phyloP scores from a whole-genome alignment of 2,797 vertebrate species.

The Centroberyx gerrardi region DNA sequence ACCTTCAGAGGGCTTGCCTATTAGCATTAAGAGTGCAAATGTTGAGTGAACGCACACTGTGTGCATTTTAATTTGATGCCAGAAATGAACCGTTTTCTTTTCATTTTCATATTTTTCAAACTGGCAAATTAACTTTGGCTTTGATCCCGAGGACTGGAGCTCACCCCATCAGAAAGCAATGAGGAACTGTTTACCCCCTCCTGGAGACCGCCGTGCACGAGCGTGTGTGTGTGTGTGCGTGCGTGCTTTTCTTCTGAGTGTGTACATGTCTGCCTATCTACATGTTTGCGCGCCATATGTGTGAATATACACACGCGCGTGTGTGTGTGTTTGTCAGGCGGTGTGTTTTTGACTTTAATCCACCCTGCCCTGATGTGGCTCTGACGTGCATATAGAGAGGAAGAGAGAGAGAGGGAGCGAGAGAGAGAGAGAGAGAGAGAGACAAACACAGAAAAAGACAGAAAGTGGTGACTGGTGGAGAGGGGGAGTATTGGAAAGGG shows the following conservation, averaged over 20 bases:
- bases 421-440: constrained; percentile 21
- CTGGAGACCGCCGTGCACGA: constrained; percentile 28
- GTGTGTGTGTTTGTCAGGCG: constrained; percentile 26
- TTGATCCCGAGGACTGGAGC: constrained; percentile 59
- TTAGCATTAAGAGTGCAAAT: constrained; percentile 48
- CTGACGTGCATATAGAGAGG: constrained; percentile 10
- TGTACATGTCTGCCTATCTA: constrained; percentile 2
- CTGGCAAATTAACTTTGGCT: constrained; percentile 61
- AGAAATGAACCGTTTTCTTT: constrained; percentile 60
- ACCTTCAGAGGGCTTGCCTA: constrained; percentile 49
- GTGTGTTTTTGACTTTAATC: constrained; percentile 32
- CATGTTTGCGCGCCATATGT: not conserved
- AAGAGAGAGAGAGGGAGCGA: not conserved
- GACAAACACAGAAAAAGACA: constrained; percentile 27
- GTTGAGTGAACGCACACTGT: constrained; percentile 48
- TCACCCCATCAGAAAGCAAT: constrained; percentile 51
- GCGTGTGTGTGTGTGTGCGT: constrained; percentile 30
- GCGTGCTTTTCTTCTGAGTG: constrained; percentile 10
- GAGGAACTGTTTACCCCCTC: constrained; percentile 60
- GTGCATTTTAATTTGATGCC: constrained; percentile 46
- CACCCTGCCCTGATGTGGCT: constrained; percentile 32
- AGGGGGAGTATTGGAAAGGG: constrained; percentile 18
- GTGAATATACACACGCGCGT: not conserved
- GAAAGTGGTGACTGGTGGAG: constrained; percentile 10
- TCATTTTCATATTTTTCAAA: constrained; percentile 66